Evolutionary conservation across 1,140 invertebrate genomes (phyloP).

Genomic region (Tribolium castaneum): DNA sequence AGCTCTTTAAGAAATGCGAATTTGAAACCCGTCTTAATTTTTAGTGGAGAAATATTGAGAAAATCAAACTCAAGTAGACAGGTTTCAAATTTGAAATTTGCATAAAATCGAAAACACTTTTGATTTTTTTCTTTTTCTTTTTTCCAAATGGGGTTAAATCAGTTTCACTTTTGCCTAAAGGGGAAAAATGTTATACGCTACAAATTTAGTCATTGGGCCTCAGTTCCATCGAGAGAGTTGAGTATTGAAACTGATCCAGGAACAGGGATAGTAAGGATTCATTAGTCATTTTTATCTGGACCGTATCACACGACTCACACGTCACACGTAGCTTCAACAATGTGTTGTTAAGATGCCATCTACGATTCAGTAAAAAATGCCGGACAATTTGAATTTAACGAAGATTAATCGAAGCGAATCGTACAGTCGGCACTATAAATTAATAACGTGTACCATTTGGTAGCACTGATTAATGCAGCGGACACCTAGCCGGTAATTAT

Average conservation of each 20-base stretch:
- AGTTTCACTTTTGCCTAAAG: too few relatives aligned
- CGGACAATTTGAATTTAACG: slow-evolving; percentile 52
- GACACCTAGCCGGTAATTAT: slow-evolving; percentile 47
- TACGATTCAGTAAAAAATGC: slow-evolving; percentile 46
- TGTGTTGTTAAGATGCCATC: slow-evolving; percentile 50
- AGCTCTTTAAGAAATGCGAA: too few relatives aligned
- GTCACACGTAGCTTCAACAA: slow-evolving; percentile 49
- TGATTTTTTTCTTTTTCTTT: too few relatives aligned
- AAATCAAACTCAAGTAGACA: too few relatives aligned
- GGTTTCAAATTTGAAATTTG: too few relatives aligned
- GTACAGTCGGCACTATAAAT: slow-evolving; percentile 45
- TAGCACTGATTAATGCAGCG: slow-evolving; percentile 47
- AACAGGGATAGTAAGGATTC: slow-evolving; percentile 34
- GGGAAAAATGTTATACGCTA: too few relatives aligned
- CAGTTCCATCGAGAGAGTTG: background rate
- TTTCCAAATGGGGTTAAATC: too few relatives aligned
- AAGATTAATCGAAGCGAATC: slow-evolving; percentile 49
- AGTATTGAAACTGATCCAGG: slow-evolving; percentile 27
- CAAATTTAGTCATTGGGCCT: background rate
- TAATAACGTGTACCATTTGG: slow-evolving; percentile 44
- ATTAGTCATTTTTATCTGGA: slow-evolving; percentile 53
- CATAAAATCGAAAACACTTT: too few relatives aligned
- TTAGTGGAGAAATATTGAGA: too few relatives aligned
- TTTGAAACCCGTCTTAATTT: too few relatives aligned
- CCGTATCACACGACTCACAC: slow-evolving; percentile 45